Evolutionary conservation across 2,888 invertebrate species (phyloP).

Genomic region (Rhopalosiphum nymphaeae): DNA sequence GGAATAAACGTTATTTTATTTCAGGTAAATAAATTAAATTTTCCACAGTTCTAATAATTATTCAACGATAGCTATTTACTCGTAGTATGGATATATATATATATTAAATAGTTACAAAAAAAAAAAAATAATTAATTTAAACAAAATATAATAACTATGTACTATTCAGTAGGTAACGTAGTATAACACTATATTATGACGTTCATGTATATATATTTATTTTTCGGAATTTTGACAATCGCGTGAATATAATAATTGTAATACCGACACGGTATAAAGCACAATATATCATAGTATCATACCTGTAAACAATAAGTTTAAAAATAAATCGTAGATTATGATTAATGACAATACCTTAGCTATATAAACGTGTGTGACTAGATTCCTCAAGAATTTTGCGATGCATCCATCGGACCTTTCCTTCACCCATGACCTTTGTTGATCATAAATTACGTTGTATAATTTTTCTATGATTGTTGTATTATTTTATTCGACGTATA

Average conservation of each 20-base stretch:
- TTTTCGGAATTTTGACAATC: neutral
- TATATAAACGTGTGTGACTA: constrained; percentile 11
- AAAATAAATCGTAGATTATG: constrained; percentile 17
- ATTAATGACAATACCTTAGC: constrained; percentile 26
- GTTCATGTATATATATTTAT: neutral
- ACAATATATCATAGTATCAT: constrained; percentile 19
- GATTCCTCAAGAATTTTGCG: constrained; percentile 24
- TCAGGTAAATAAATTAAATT: neutral
- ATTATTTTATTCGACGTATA: neutral
- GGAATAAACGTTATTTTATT: neutral
- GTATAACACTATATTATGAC: neutral
- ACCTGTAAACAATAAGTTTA: constrained; percentile 8
- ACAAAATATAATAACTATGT: neutral
- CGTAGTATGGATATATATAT: neutral
- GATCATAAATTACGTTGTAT: constrained; percentile 48
- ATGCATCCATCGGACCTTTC: constrained; percentile 20
- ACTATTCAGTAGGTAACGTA: neutral
- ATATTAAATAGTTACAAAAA: neutral
- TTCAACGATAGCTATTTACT: neutral
- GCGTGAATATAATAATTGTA: neutral
- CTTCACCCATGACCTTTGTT: constrained; percentile 47
- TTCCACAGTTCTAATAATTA: neutral
- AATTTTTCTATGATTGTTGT: neutral
- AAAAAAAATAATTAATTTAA: neutral
- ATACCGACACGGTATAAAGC: neutral